Percentiles rank a stretch among this genome's conserved stretches.
Conservation (phyloP, 2,888 invertebrate species). For the Ametastegia equiseti region DNA sequence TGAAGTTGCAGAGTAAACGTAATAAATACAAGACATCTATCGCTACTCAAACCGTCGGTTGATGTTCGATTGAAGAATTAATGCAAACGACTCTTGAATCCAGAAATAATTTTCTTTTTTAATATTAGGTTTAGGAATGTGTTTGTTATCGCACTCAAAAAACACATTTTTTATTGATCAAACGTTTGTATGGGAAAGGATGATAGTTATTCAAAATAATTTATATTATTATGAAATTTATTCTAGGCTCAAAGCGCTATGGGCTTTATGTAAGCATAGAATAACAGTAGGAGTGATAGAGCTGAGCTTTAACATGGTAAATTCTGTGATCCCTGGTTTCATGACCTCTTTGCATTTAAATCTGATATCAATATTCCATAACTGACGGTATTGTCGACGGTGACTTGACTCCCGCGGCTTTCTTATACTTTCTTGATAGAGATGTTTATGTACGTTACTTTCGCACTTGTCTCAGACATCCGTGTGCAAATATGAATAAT, state of each 20-base stretch:
- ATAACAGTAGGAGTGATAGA: conserved; percentile 28
- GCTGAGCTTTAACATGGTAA: conserved; percentile 38
- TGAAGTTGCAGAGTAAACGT: too few species aligned
- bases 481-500: conserved; percentile 8
- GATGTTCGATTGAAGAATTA: not conserved
- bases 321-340: conserved; percentile 38
- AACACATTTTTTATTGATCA: conserved; percentile 28
- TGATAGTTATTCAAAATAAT: conserved; percentile 34
- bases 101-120: conserved; percentile 18
- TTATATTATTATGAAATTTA: conserved; percentile 38
- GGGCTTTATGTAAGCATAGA: conserved; percentile 32
- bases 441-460: not conserved
- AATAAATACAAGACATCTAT: not conserved
- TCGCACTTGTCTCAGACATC: conserved; percentile 26
- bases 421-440: not conserved
- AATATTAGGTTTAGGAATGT: conserved; percentile 35
- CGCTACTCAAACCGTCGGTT: not conserved
- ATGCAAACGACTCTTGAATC: conserved; percentile 5
- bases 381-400: not conserved
- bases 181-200: conserved; percentile 15
- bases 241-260: conserved; percentile 14
- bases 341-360: conserved; percentile 4
- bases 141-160: conserved; percentile 12
- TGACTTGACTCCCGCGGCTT: not conserved
- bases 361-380: conserved; percentile 2